Evolutionary conservation across 2,113 vertebrate species (phyloP).

Genomic region (Urocolius indicus): DNA sequence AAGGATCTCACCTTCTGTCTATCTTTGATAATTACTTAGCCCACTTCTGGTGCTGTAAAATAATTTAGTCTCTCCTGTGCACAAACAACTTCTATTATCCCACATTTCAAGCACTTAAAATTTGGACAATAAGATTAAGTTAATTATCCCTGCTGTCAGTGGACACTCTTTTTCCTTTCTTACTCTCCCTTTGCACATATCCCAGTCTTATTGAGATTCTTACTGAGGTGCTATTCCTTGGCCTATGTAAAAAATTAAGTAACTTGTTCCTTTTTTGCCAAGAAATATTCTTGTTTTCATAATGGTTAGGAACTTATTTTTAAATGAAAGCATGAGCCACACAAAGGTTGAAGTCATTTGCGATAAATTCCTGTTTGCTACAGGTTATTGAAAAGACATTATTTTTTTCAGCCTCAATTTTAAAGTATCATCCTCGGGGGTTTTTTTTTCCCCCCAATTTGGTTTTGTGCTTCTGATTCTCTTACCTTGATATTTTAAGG

Average conservation of each 20-base stretch:
- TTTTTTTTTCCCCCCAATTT: background rate
- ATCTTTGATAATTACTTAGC: background rate
- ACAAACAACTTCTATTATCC: background rate
- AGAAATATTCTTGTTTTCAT: background rate
- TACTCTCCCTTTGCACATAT: background rate
- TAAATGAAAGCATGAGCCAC: background rate
- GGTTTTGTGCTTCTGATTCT: background rate
- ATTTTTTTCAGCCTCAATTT: background rate
- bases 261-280: background rate
- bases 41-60: background rate
- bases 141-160: background rate
- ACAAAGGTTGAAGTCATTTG: background rate
- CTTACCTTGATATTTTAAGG: background rate
- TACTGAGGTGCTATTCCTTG: background rate
- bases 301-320: background rate
- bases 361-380: background rate
- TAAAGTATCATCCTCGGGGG: background rate
- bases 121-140: background rate
- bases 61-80: background rate
- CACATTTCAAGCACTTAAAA: background rate
- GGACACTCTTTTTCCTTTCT: background rate
- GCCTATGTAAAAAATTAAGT: background rate
- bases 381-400: background rate
- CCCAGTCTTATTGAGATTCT: background rate
- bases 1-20: background rate